phyloP scores from a whole-genome alignment of 2,888 invertebrate species.

The Leptinotarsa tumamoca region DNA sequence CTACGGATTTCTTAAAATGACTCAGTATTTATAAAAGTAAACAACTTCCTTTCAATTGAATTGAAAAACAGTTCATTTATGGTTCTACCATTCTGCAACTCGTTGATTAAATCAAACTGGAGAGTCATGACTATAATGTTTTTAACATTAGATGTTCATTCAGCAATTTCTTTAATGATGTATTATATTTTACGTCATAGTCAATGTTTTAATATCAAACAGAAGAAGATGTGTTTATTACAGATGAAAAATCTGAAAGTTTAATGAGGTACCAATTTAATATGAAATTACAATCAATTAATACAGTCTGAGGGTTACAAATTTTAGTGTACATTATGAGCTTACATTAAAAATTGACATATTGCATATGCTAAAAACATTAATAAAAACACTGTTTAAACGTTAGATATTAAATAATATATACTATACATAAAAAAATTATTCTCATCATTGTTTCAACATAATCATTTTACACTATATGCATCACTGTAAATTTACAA shows the following conservation, averaged over 20 bases:
- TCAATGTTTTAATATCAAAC: too few species aligned
- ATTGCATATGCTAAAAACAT: constrained; percentile 45
- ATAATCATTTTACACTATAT: constrained; percentile 46
- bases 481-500: constrained; percentile 44
- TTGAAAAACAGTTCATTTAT: too few species aligned
- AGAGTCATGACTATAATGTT: too few species aligned
- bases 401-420: constrained; percentile 44
- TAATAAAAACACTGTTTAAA: constrained; percentile 41
- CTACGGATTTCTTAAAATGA: too few species aligned
- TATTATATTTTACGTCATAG: too few species aligned
- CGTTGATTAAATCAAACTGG: too few species aligned
- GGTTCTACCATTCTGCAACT: too few species aligned
- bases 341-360: constrained; percentile 53
- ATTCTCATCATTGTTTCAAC: constrained; percentile 36
- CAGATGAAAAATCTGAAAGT: background rate
- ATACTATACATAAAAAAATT: constrained; percentile 46
- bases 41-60: too few species aligned
- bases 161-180: too few species aligned
- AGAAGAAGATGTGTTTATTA: too few species aligned
- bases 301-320: constrained; percentile 59
- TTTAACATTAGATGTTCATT: too few species aligned
- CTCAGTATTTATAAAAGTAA: too few species aligned
- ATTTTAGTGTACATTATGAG: constrained; percentile 48
- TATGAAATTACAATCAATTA: constrained; percentile 57
- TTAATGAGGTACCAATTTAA: constrained; percentile 42